Evolutionary conservation across 2,888 invertebrate species (phyloP), one percentile per base, ranked within the genome.

Genomic region (Agrilus mali): DNA sequence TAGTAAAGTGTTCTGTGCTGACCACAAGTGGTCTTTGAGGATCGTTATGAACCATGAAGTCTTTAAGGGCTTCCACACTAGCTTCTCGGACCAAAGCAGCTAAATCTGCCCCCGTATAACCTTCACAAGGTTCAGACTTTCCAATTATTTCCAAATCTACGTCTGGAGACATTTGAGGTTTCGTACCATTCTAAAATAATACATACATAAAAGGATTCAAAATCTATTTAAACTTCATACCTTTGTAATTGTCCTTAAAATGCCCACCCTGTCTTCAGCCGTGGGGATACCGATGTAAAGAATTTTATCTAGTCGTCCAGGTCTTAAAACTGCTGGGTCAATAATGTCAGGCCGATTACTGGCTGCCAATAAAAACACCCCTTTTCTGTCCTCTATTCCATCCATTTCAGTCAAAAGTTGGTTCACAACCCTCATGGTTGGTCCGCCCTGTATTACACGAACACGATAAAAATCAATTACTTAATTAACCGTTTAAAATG

Each of bases 381-480:
- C 89, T 60, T 86, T 82, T 38, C 96, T 77, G 22, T 81, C 80
- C 62, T 93, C 90, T 34, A 97, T 78, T 3, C 97, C 97, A 61
- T 98, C 97, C 96, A 98, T 95, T 74, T 98, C 97, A 0, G 96
- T 96, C 39, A 98, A 69, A 65, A 98, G 71, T 66, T 97, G 96
- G 65, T 96, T 98, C 0, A 98, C 96, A 12, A 98, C 89, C 27
- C 96, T 77, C 58, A 77, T 77, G 0, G 84, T 80, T 0, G 85
- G 78, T 3, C 84, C 82, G 55, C 80, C 79, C 68, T 78, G 47
- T 38, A 50, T 50, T 43, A 38, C 31, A 39, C 33, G 47, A 44
- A 33, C 13, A 44, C 15, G 31, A 35, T 15, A 33, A 37, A 3
- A 31, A 15, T 36, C 22, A 31, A 15, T 14, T n/a, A n/a, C n/a